phyloP scores from a whole-genome alignment of 2,113 vertebrate species.

The Ranitomeya imitator region DNA sequence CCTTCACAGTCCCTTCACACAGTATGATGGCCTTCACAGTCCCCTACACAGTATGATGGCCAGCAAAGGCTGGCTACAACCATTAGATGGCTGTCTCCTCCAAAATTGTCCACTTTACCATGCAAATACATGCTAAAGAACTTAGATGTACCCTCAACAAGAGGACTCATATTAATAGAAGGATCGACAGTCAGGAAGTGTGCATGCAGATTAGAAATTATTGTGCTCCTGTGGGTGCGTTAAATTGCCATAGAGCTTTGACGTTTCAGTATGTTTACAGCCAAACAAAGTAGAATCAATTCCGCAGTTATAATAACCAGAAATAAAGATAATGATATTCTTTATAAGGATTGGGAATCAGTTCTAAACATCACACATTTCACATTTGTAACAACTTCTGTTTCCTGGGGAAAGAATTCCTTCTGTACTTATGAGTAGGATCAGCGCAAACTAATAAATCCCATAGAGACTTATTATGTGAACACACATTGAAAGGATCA shows the following conservation, averaged over 20 bases:
- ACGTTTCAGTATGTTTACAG: not conserved
- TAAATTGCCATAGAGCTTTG: not conserved
- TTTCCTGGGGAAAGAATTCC: not conserved
- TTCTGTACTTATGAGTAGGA: constrained; percentile 2
- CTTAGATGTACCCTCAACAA: too few species aligned
- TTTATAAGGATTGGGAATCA: not conserved
- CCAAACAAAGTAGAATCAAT: not conserved
- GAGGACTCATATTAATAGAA: too few species aligned
- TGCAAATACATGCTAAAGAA: not conserved
- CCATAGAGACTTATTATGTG: constrained; percentile 15
- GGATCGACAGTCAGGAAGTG: too few species aligned
- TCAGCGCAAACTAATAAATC: constrained; percentile 17
- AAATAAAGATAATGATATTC: not conserved
- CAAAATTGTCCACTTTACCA: not conserved
- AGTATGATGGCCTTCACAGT: too few species aligned
- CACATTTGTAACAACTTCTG: not conserved
- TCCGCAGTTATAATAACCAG: not conserved
- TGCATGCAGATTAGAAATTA: too few species aligned
- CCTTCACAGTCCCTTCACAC: too few species aligned
- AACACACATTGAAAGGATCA: not conserved
- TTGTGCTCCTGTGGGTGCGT: too few species aligned
- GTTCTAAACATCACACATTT: not conserved
- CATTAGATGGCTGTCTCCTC: too few species aligned
- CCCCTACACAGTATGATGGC: too few species aligned
- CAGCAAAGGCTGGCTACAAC: too few species aligned